These are phyloP conservation scores for Paratilapia polleni DNA, from an alignment of 2,113 vertebrate species.

Conservation along the genomic window DNA sequence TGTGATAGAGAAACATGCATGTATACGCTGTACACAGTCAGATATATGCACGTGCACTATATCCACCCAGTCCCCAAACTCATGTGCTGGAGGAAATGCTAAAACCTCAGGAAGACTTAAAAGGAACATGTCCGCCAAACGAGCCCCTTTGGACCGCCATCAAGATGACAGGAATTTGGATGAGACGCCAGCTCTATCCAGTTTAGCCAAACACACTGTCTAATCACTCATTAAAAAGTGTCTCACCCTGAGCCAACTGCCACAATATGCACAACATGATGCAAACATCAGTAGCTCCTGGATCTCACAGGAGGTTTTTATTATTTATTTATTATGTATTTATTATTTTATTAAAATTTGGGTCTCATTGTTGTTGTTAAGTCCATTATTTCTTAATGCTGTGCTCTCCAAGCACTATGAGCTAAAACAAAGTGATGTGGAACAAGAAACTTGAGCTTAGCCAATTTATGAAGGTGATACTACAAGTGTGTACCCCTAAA, in stretches of 20 bases:
- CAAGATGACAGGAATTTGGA: slow-evolving; percentile 35
- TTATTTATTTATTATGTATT: no score
- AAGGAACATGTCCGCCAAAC: slow-evolving; percentile 7
- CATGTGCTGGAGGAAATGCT: background rate
- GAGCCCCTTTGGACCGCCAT: slow-evolving; percentile 19
- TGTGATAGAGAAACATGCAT: background rate
- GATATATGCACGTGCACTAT: background rate
- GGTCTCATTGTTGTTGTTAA: background rate
- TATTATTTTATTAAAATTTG: background rate
- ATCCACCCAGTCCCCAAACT: background rate
- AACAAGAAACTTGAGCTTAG: background rate
- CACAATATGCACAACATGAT: background rate
- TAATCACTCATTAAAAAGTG: slow-evolving; percentile 8
- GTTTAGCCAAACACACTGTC: background rate
- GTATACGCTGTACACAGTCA: background rate
- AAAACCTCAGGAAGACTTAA: background rate
- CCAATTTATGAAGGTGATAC: background rate
- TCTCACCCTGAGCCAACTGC: background rate
- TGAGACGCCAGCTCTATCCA: background rate
- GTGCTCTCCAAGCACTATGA: fast-evolving
- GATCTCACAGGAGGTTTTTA: background rate
- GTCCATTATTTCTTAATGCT: background rate
- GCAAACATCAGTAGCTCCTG: background rate
- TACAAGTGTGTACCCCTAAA: background rate
- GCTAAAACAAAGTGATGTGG: background rate